Evolutionary conservation across 1,140 invertebrate genomes (phyloP), one percentile per base, ranked within the genome.

Genomic region (Mylabris phalerata): DNA sequence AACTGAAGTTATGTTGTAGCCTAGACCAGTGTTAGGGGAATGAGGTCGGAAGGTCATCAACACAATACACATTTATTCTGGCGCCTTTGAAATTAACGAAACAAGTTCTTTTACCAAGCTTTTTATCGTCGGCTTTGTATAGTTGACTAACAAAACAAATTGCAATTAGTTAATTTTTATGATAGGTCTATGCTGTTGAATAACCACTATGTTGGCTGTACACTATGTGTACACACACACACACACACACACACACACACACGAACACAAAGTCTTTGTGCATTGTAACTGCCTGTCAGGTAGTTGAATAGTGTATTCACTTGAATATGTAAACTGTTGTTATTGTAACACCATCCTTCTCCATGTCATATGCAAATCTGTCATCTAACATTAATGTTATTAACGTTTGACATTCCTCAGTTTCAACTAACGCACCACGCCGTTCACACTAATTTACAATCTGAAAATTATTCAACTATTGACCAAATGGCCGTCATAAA

Each of bases 1-100:
- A 49, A 45, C 50, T 59, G 52, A 59, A 59, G 43, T 59, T 59
- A 59, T 59, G 57, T 59, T 48, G 45, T 45, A 45, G 50, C 48
- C 41, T 57, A 42, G 52, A 46, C 51, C 45, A 59, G 47, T 49
- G 44, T 49, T 52, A 40, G 57, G 45, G 57, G 43, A 45, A 52
- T 59, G 57, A 54, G 57, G 57, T 59, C 50, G 48, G 43, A 51
- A 59, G 49, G 44, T 59, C 57, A 47, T 38, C 43, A 38, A 48
- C 32, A 32, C 32, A 32, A 32, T 3, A 32, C 4, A 32, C 7
- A 32, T 32, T 32, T 32, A 32, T 32, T 32, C 32, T 32, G 32
- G 2, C 32, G 32, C 32, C 32, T 32, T 32, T 32, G 32, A 32
- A 32, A 32, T 32, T 32, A 32, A 32, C 32, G 32, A 32, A 32